These are phyloP conservation scores for Sebastes schlegelii DNA, from an alignment of 2,113 vertebrate species.

Conservation along the genomic window DNA sequence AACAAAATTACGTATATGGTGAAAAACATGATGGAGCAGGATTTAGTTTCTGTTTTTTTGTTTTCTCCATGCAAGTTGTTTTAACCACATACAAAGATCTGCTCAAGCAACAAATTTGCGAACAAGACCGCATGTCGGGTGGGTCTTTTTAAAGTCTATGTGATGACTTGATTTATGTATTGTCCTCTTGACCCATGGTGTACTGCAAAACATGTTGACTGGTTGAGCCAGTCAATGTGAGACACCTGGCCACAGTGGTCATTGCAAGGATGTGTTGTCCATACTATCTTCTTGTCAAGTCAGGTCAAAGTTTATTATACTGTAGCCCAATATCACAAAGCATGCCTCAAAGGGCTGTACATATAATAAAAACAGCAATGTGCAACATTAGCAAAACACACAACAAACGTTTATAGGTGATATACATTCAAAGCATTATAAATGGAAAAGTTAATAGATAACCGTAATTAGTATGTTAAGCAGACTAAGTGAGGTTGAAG, in stretches of 20 bases:
- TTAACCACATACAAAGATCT: conserved; percentile 24
- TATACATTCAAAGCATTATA: no score
- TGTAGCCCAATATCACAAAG: no score
- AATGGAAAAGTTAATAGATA: no score
- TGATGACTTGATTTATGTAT: conserved; percentile 17
- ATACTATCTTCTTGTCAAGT: no score
- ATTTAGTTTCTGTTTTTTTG: conserved; percentile 14
- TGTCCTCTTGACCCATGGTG: background rate
- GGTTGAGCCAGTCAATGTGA: background rate
- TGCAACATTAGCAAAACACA: no score
- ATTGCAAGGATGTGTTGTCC: background rate
- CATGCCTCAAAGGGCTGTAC: no score
- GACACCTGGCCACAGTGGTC: background rate
- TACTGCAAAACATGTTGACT: conserved; percentile 3
- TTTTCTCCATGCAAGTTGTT: conserved; percentile 22
- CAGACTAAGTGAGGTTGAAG: no score
- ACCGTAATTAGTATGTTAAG: no score
- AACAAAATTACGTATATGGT: conserved; percentile 2
- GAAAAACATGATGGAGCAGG: background rate
- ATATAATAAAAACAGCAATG: no score
- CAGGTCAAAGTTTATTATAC: no score
- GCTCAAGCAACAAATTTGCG: conserved; percentile 6
- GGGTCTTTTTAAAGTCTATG: conserved; percentile 4
- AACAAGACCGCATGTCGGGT: background rate
- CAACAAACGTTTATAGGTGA: no score